Percentiles rank a stretch among this genome's conserved stretches.
phyloP scores from a whole-genome alignment of 2,797 vertebrate genomes.

The Melanogrammus aeglefinus region DNA sequence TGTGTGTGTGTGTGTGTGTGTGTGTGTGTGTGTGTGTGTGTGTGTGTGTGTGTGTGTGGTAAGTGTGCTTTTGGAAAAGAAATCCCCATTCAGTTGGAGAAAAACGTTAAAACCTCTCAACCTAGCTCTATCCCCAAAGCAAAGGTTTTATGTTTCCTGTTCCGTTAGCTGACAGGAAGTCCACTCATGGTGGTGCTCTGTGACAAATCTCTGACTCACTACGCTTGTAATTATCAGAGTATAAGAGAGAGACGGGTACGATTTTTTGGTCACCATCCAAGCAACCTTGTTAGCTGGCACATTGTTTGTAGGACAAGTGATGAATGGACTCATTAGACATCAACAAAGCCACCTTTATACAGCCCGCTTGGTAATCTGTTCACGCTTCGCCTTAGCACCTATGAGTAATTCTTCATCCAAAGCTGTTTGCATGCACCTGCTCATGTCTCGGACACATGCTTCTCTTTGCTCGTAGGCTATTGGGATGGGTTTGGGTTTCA shows the following conservation, averaged over 20 bases:
- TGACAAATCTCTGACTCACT: conserved; percentile 53
- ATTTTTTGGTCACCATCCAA: not conserved
- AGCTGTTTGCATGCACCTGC: conserved; percentile 53
- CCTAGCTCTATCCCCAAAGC: conserved; percentile 49
- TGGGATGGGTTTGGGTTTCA: conserved; percentile 18
- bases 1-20: conserved; percentile 13
- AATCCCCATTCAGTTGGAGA: not conserved
- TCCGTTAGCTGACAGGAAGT: conserved; percentile 68
- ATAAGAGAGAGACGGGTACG: not conserved
- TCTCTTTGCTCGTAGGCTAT: not conserved
- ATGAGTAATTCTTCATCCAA: conserved; percentile 53
- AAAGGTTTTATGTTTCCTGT: conserved; percentile 70
- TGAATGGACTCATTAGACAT: conserved; percentile 50
- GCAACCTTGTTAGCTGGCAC: conserved; percentile 9
- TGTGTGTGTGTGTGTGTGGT: not conserved
- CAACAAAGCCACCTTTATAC: conserved; percentile 62
- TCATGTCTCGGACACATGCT: not conserved
- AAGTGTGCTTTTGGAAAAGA: not conserved
- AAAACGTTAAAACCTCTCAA: conserved; percentile 15
- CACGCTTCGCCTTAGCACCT: conserved; percentile 55
- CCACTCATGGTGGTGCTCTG: conserved; percentile 43
- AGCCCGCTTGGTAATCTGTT: conserved; percentile 58
- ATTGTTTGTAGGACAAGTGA: conserved; percentile 60
- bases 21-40: not conserved
- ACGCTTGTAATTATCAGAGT: conserved; percentile 30